Evolutionary conservation across 2,113 vertebrate genomes (phyloP).

Genomic region (Onychostoma macrolepis): DNA sequence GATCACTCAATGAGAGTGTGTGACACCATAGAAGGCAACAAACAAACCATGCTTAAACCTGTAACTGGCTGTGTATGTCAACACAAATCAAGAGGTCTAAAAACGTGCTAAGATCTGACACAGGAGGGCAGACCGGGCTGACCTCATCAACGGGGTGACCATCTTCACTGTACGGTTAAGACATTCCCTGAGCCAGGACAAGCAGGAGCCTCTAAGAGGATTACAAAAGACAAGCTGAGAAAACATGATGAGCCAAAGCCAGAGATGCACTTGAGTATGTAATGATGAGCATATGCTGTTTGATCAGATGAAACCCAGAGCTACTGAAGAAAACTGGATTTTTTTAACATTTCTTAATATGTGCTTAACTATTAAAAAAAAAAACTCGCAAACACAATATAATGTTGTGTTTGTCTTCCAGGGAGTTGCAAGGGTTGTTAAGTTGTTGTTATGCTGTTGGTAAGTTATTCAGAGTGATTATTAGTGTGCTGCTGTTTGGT

Average conservation of each 20-base stretch:
- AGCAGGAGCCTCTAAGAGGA: slow-evolving; percentile 13
- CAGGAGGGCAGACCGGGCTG: neutral
- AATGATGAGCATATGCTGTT: neutral
- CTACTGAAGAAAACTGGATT: neutral
- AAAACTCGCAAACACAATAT: neutral
- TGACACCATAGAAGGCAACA: neutral
- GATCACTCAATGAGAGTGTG: neutral
- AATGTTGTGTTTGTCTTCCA: neutral
- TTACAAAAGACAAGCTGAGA: slow-evolving; percentile 34
- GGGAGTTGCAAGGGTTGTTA: neutral
- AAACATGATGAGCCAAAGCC: slow-evolving; percentile 25
- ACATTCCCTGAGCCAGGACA: neutral
- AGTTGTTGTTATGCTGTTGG: neutral
- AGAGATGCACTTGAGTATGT: neutral
- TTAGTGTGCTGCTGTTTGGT: neutral
- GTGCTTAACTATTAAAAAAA: neutral
- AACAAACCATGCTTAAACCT: neutral
- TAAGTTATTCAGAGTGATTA: neutral
- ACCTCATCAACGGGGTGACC: slow-evolving; percentile 10
- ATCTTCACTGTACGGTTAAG: neutral
- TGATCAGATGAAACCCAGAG: neutral
- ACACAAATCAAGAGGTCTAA: neutral
- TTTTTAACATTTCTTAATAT: neutral
- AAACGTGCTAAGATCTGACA: neutral
- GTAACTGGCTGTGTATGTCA: neutral